Evolutionary conservation across 2,888 invertebrate genomes (phyloP).

Genomic region (Drosophila tanythrix): DNA sequence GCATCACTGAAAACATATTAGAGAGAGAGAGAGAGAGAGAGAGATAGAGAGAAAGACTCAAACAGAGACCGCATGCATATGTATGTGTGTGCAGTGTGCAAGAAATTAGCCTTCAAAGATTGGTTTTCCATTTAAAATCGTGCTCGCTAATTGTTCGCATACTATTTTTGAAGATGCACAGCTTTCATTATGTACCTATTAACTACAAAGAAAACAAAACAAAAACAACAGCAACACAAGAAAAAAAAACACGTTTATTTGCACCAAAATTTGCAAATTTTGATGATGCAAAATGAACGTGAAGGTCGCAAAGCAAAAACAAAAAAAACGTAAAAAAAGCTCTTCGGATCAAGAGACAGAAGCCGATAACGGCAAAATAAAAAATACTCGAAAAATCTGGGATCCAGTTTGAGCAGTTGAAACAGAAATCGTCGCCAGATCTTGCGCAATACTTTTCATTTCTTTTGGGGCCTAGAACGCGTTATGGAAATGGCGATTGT

Average conservation of each 20-base stretch:
- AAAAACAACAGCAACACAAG: constrained; percentile 11
- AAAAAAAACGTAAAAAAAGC: neutral
- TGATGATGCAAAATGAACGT: constrained; percentile 57
- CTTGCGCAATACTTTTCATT: constrained; percentile 76
- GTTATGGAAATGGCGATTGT: constrained; percentile 47
- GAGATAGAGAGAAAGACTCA: neutral
- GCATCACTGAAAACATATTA: constrained; percentile 3
- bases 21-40: neutral
- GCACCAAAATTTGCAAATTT: constrained; percentile 67
- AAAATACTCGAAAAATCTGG: constrained; percentile 9
- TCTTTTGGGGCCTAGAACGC: constrained; percentile 57
- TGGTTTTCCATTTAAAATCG: constrained; percentile 81
- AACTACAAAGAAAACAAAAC: constrained; percentile 70
- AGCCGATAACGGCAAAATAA: constrained; percentile 36
- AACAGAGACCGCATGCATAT: neutral
- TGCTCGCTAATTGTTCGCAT: constrained; percentile 66
- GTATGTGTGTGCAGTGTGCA: neutral
- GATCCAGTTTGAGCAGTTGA: constrained; percentile 40
- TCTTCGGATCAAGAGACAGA: constrained; percentile 10
- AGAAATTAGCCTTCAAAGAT: constrained; percentile 77
- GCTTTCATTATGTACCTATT: constrained; percentile 78
- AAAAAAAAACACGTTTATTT: constrained; percentile 43
- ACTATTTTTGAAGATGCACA: constrained; percentile 48
- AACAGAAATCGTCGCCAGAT: constrained; percentile 2
- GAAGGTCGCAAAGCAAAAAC: constrained; percentile 56